Percentiles rank a stretch among this genome's conserved stretches.
phyloP scores from a whole-genome alignment of 2,888 invertebrate genomes.

The Cynaeus angustus region DNA sequence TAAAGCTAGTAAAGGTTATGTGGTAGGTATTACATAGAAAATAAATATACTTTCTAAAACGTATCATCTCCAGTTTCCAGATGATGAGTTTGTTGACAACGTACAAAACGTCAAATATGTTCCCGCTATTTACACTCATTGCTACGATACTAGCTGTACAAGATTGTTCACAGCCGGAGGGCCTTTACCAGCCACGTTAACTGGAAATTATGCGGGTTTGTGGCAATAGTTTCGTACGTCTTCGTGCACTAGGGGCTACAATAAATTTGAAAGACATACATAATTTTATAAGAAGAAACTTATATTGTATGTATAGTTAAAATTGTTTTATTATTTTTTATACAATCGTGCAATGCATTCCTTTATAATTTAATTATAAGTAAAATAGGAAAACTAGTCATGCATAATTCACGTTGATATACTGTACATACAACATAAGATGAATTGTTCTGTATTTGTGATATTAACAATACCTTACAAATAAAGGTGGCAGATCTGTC shows the following conservation, averaged over 20 bases:
- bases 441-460: conserved; percentile 37
- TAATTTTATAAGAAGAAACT: conserved; percentile 15
- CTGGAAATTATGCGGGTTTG: conserved; percentile 95
- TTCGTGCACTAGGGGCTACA: not conserved
- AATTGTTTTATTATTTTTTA: conserved; percentile 3
- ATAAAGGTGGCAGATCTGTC: conserved; percentile 22
- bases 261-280: conserved; percentile 6
- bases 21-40: conserved; percentile 76
- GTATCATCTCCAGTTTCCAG: conserved; percentile 81
- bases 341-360: conserved; percentile 42
- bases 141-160: conserved; percentile 94
- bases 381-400: conserved; percentile 28
- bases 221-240: conserved; percentile 84
- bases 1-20: conserved; percentile 91
- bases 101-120: conserved; percentile 91
- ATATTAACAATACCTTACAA: conserved; percentile 29
- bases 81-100: conserved; percentile 88
- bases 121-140: conserved; percentile 96
- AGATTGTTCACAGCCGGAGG: conserved; percentile 96
- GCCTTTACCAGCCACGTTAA: conserved; percentile 91
- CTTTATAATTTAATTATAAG: conserved; percentile 22
- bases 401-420: conserved; percentile 9
- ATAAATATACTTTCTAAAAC: not conserved
- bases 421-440: conserved; percentile 38
- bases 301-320: conserved; percentile 37